These are phyloP conservation scores for Drosophila greeni DNA, from an alignment of 2,888 invertebrate species.

Conservation along the genomic window DNA sequence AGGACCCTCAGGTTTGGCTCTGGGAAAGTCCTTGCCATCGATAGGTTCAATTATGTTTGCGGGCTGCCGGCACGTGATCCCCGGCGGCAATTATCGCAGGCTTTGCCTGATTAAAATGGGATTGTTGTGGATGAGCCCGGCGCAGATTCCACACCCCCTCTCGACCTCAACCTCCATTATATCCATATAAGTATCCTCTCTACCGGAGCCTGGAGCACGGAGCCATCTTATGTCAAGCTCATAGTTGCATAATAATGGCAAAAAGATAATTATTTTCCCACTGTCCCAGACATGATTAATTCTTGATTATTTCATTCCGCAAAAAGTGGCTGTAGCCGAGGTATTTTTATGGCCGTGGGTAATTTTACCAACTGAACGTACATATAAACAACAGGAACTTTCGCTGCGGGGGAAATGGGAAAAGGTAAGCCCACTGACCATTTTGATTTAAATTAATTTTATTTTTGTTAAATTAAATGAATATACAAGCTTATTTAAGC, in stretches of 20 bases:
- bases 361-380: background rate
- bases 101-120: conserved; percentile 37
- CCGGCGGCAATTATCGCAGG: conserved; percentile 35
- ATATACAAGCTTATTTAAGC: background rate
- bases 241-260: conserved; percentile 25
- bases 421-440: background rate
- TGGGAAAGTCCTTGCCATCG: conserved; percentile 26
- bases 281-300: conserved; percentile 50
- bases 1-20: conserved; percentile 12
- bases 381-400: conserved; percentile 2
- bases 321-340: conserved; percentile 2
- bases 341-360: conserved; percentile 8
- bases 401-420: background rate
- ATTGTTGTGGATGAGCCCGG: conserved; percentile 14
- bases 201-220: background rate
- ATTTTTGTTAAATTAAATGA: background rate
- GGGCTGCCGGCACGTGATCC: conserved; percentile 29
- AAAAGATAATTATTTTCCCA: conserved; percentile 43
- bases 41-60: conserved; percentile 36
- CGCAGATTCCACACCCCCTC: background rate
- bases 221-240: conserved; percentile 5
- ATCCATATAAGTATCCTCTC: background rate
- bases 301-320: conserved; percentile 44
- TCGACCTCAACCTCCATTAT: too few species aligned
- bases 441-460: background rate